Percentiles rank a stretch among this genome's conserved stretches.
Conservation (phyloP, 2,113 vertebrate species). For the Mystacornis crossleyi region DNA sequence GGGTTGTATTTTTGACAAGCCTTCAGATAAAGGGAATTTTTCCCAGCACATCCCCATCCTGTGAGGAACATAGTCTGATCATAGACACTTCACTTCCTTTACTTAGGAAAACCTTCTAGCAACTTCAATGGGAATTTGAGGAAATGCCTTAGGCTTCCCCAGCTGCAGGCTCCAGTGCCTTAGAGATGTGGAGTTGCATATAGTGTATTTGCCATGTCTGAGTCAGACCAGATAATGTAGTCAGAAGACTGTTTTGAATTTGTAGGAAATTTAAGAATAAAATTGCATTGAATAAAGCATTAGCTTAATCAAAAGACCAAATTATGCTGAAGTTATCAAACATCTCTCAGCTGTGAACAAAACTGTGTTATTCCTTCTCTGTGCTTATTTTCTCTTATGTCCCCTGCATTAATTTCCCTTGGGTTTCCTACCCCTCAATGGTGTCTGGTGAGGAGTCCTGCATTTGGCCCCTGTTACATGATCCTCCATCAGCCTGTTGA, state of each 20-base stretch:
- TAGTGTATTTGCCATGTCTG: conserved; percentile 26
- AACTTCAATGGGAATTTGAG: background rate
- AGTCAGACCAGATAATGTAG: background rate
- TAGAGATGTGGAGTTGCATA: background rate
- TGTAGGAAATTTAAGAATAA: conserved; percentile 58
- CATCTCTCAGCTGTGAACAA: background rate
- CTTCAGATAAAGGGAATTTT: background rate
- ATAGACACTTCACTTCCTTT: background rate
- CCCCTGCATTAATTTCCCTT: background rate
- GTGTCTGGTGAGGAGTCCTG: background rate
- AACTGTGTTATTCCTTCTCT: background rate
- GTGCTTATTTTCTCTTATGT: background rate
- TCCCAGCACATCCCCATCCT: background rate
- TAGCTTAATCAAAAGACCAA: conserved; percentile 23
- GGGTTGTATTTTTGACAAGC: background rate
- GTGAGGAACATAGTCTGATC: background rate
- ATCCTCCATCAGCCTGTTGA: conserved; percentile 8
- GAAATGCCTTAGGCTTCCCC: background rate
- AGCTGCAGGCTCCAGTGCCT: background rate
- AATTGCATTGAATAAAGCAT: conserved; percentile 62
- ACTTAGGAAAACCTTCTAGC: background rate
- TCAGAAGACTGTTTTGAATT: conserved; percentile 9
- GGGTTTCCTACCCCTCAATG: background rate
- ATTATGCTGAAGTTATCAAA: background rate
- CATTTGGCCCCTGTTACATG: background rate